A percentile compares a stretch with the other conserved stretches of the same genome.
phyloP scores from a whole-genome alignment of 2,797 vertebrate species.

The Garrulus glandarius region DNA sequence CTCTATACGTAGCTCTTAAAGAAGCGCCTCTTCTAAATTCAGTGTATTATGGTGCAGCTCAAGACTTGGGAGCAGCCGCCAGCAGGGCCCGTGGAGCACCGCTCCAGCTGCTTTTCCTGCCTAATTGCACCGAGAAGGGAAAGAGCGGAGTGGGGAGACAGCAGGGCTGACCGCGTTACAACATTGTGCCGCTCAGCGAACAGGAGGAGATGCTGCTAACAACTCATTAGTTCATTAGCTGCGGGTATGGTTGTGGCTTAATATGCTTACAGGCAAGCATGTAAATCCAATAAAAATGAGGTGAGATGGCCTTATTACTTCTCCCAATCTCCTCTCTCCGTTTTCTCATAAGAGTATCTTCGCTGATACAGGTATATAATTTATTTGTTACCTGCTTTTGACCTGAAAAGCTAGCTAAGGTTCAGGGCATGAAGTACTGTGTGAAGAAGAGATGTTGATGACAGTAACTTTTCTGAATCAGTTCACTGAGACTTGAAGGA shows the following conservation, averaged over 20 bases:
- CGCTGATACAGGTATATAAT: not conserved
- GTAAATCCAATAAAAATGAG: not conserved
- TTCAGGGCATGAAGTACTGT: not conserved
- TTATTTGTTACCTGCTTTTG: not conserved
- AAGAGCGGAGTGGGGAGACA: too few relatives aligned
- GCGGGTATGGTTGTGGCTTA: not conserved
- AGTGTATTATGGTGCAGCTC: too few relatives aligned
- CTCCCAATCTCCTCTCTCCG: fast-evolving
- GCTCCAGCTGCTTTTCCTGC: not conserved
- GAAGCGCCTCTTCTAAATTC: not conserved
- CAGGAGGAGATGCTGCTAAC: not conserved
- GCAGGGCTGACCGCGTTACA: not conserved
- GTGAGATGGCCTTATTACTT: not conserved
- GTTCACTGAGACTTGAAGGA: not conserved
- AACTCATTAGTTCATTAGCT: not conserved
- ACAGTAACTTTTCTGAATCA: not conserved
- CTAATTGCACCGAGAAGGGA: too few relatives aligned
- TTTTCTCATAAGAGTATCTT: not conserved
- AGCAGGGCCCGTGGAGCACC: not conserved
- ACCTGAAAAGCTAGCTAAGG: not conserved
- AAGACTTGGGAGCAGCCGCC: not conserved
- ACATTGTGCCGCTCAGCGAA: not conserved
- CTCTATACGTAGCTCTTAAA: not conserved
- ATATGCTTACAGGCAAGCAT: not conserved
- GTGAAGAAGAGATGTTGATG: not conserved